A percentile compares a stretch with the other conserved stretches of the same genome.
Evolutionary conservation across 1,140 invertebrate species (phyloP).

Genomic region (Popillia japonica): DNA sequence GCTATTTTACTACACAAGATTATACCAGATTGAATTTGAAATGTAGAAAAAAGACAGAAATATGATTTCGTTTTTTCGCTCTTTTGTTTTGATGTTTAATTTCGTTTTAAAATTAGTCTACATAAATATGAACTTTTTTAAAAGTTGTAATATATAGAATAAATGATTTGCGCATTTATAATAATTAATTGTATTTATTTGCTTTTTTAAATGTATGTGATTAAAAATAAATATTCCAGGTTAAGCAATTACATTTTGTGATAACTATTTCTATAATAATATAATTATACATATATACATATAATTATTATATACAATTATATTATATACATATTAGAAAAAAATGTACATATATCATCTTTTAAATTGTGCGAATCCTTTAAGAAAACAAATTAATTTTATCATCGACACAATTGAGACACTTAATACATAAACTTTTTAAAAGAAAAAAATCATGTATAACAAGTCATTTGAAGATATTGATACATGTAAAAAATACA

Average conservation of each 20-base stretch:
- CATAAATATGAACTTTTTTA: constrained; percentile 35
- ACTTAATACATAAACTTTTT: constrained; percentile 31
- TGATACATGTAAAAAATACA: background rate
- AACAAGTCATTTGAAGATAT: constrained; percentile 7
- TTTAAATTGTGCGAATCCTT: constrained; percentile 10
- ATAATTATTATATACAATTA: constrained; percentile 38
- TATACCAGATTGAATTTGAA: background rate
- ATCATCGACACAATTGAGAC: constrained; percentile 4
- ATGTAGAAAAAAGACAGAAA: constrained; percentile 45
- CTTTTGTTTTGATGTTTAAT: constrained; percentile 3
- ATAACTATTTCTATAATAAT: constrained; percentile 49
- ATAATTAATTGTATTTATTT: constrained; percentile 51
- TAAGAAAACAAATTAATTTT: constrained; percentile 30
- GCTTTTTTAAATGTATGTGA: constrained; percentile 55
- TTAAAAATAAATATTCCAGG: constrained; percentile 53
- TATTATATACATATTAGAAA: constrained; percentile 38
- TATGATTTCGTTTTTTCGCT: constrained; percentile 43
- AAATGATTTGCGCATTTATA: constrained; percentile 50
- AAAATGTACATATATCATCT: constrained; percentile 31
- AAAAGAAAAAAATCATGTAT: constrained; percentile 18
- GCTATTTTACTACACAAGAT: background rate
- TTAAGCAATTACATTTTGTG: constrained; percentile 57
- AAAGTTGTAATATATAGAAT: constrained; percentile 33
- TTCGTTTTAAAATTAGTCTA: constrained; percentile 1
- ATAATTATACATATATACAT: constrained; percentile 40